Evolutionary conservation across 2,113 vertebrate species (phyloP).

Genomic region (Lycaon pictus): DNA sequence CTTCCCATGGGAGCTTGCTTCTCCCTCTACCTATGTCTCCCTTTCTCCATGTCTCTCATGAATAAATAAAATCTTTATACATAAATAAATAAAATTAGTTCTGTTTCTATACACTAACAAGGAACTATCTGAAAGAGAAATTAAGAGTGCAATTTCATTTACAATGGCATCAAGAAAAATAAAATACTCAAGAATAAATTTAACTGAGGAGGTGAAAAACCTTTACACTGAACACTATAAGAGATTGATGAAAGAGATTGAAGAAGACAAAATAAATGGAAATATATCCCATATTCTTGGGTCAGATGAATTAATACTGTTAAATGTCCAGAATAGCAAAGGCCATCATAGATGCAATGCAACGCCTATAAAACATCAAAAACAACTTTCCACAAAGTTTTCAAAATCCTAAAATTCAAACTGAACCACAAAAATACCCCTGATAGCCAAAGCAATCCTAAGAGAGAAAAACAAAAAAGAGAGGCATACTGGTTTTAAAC

Average conservation of each 20-base stretch:
- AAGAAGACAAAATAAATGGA: neutral
- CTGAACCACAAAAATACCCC: neutral
- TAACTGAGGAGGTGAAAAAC: neutral
- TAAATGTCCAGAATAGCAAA: neutral
- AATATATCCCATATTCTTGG: neutral
- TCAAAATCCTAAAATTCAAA: neutral
- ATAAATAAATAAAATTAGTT: neutral
- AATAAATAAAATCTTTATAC: too few relatives aligned
- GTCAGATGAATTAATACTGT: neutral
- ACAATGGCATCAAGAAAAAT: neutral
- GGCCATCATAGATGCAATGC: neutral
- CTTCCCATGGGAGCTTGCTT: too few relatives aligned
- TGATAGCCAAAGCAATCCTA: neutral
- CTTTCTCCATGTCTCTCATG: too few relatives aligned
- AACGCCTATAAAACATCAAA: neutral
- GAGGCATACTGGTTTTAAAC: neutral
- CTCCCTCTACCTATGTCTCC: too few relatives aligned
- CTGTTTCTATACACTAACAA: neutral
- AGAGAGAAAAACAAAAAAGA: neutral
- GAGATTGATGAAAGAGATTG: neutral
- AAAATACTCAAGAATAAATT: neutral
- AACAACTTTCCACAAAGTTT: neutral
- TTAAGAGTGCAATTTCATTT: neutral
- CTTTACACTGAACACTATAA: neutral
- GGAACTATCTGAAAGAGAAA: neutral